phyloP scores from a whole-genome alignment of 2,888 invertebrate genomes.

The Hymenopus coronatus region DNA sequence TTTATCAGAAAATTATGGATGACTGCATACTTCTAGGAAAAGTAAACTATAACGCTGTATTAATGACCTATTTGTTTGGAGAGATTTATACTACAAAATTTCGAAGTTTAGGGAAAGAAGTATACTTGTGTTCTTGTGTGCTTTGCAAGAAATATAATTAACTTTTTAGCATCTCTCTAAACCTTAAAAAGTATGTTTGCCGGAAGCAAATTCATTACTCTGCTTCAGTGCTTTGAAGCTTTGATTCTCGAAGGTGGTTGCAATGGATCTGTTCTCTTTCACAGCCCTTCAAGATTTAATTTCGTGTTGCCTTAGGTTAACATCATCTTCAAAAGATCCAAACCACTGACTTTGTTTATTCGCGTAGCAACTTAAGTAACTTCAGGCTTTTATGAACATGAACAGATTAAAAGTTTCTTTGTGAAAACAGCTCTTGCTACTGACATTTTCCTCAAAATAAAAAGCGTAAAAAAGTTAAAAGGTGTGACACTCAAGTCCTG shows the following conservation, averaged over 20 bases:
- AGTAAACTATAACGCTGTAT: no score
- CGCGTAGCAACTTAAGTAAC: background rate
- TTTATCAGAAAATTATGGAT: no score
- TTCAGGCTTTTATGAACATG: background rate
- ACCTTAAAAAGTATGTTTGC: background rate
- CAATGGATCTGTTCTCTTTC: background rate
- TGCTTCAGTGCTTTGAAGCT: background rate
- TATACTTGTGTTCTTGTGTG: no score
- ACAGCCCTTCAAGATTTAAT: background rate
- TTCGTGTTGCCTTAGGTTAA: background rate
- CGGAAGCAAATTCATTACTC: background rate
- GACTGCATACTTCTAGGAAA: no score
- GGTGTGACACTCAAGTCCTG: background rate
- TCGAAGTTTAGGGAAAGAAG: no score
- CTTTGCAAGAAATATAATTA: background rate
- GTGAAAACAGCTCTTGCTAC: background rate
- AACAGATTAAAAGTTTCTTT: background rate
- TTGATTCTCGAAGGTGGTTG: no score
- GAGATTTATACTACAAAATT: no score
- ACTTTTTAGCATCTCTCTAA: background rate
- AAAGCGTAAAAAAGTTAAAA: background rate
- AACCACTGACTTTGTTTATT: background rate
- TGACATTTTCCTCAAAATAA: background rate
- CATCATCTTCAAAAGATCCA: background rate
- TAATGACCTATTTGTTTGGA: no score